Evolutionary conservation across 2,888 invertebrate species (phyloP).

Genomic region (Allacma fusca): DNA sequence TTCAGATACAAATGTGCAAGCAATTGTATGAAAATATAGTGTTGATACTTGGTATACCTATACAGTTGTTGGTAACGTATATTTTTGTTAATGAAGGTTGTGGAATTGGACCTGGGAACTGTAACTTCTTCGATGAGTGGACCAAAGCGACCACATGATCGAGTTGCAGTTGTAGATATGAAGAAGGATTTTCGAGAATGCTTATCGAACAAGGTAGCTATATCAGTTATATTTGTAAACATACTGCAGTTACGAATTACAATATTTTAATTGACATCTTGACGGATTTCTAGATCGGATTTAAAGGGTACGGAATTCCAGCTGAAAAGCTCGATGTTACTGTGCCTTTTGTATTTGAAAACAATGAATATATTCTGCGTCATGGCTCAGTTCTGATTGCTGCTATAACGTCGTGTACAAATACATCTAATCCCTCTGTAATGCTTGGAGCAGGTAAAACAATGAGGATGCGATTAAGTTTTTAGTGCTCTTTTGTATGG

Average conservation of each 20-base stretch:
- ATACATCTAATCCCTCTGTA: conserved; percentile 97
- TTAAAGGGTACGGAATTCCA: conserved; percentile 87
- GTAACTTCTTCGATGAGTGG: conserved; percentile 95
- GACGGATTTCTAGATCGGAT: conserved; percentile 75
- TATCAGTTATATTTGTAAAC: too few relatives aligned
- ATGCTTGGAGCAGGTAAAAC: conserved; percentile 92
- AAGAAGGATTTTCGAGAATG: conserved; percentile 87
- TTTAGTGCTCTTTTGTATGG: conserved; percentile 28
- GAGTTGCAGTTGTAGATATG: conserved; percentile 89
- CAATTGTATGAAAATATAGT: too few relatives aligned
- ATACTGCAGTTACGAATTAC: too few relatives aligned
- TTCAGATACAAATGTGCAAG: too few relatives aligned
- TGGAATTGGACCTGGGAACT: conserved; percentile 83
- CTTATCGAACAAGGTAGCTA: conserved; percentile 81
- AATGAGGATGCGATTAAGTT: not conserved
- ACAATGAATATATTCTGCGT: conserved; percentile 77
- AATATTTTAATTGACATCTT: too few relatives aligned
- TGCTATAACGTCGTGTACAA: conserved; percentile 97
- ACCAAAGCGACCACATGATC: conserved; percentile 96
- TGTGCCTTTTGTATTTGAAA: conserved; percentile 82
- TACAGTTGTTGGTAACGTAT: too few relatives aligned
- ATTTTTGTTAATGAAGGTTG: conserved; percentile 67
- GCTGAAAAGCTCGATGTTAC: conserved; percentile 71
- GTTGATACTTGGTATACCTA: too few relatives aligned
- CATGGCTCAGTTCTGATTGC: conserved; percentile 97